Percentiles rank a stretch among this genome's conserved stretches.
These are phyloP conservation scores for Hyposmocoma kahamanoa DNA, from an alignment of 1,140 invertebrate genomes.

Conservation along the genomic window DNA sequence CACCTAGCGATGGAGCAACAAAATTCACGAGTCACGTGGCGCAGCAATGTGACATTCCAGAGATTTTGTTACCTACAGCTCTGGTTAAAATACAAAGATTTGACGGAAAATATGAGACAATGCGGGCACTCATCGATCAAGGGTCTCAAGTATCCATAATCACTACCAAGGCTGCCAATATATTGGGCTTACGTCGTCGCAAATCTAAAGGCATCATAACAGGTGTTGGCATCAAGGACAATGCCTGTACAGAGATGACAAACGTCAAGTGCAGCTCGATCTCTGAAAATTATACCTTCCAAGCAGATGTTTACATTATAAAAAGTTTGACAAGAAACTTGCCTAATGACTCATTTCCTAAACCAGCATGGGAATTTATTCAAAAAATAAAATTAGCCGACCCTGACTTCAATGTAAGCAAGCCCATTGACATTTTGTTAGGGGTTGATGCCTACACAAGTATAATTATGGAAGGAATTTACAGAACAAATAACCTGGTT, in stretches of 20 bases:
- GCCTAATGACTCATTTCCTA: slow-evolving; percentile 10
- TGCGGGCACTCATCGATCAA: slow-evolving; percentile 32
- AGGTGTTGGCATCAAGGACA: neutral
- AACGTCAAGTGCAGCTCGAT: neutral
- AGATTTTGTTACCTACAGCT: slow-evolving; percentile 12
- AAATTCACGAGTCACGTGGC: neutral
- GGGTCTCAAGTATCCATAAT: slow-evolving; percentile 12
- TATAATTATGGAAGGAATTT: slow-evolving; percentile 9
- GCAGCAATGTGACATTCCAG: neutral
- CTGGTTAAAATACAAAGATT: slow-evolving; percentile 8
- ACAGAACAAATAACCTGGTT: neutral
- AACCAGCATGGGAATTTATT: slow-evolving; percentile 7
- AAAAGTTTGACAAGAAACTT: slow-evolving; percentile 10
- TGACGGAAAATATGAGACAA: slow-evolving; percentile 8
- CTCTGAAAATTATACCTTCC: neutral
- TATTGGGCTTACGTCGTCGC: neutral
- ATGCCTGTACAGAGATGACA: neutral
- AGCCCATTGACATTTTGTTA: slow-evolving; percentile 12
- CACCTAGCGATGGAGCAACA: neutral
- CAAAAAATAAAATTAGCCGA: slow-evolving; percentile 11
- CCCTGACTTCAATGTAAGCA: slow-evolving; percentile 8
- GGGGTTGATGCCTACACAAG: slow-evolving; percentile 9
- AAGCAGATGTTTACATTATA: slow-evolving; percentile 3
- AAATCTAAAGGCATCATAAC: neutral
- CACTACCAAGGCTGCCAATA: slow-evolving; percentile 4